Evolutionary conservation across 2,888 invertebrate species (phyloP), one percentile per base, ranked within the genome.

Genomic region (Acanthosepion pharaonis): DNA sequence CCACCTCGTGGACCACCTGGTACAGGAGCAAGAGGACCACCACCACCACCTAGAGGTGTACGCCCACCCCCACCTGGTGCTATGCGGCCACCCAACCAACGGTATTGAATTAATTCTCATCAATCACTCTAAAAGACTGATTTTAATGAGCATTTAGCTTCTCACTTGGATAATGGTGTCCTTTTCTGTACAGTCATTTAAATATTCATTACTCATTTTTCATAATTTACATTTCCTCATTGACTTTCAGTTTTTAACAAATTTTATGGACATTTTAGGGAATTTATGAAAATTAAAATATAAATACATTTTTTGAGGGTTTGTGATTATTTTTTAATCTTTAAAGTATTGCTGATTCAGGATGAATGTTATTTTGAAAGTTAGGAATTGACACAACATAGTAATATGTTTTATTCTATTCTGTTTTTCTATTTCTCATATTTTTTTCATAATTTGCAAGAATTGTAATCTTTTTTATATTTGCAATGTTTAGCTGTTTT

Each of bases 21-120:
- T 92, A 28, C 53, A 25, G 94, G 94, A 33, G 91, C 94, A 23
- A 95, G 96, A 95, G 96, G 96, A 6, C 96, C 95, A 18, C 96
- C 95, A 23, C 95, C 95, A 20, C 95, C 95, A 18, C 95, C 95
- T 25, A 64, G 95, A 78, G 96, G 96, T 78, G 96, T 96, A 95
- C 95, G 96, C 55, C 96, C 96, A 33, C 96, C 96, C 78, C 96
- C 96, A 51, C 95, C 95, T 93, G 95, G 94, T 42, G 94, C 94
- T 11, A 95, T 95, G 51, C 94, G 95, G 20, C 95, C 95, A 49
- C 95, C 95, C 5, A 93, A 93, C 11, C 93, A 92, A 48, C 49
- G 93, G 20, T 93, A 93, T 53, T 93, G n/a, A 92, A 28, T 42
- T 78, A 6, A 78, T 11, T n/a, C 33, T 3, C 5, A 33, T 11